Evolutionary conservation across 2,113 vertebrate species (phyloP).

Genomic region (Pseudopipra pipra): DNA sequence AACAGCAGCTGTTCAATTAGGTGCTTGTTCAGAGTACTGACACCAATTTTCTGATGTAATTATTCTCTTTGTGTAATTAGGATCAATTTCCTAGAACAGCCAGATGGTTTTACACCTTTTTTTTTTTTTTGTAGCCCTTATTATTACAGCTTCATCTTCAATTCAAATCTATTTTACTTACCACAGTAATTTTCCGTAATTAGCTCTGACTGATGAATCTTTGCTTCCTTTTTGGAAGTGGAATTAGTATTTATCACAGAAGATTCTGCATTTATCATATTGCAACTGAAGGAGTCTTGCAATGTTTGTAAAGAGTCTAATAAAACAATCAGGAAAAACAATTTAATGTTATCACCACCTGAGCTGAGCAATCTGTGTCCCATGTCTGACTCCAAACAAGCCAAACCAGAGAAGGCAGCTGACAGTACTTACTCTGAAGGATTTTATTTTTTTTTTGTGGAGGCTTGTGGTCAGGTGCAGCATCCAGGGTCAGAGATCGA

Average conservation of each 20-base stretch:
- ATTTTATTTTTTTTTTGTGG: conserved; percentile 68
- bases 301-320: not conserved
- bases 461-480: conserved; percentile 90
- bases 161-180: not conserved
- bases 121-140: not conserved
- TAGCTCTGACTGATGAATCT: not conserved
- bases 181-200: not conserved
- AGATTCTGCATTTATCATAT: not conserved
- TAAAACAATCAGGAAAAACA: not conserved
- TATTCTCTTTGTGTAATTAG: not conserved
- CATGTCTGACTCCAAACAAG: not conserved
- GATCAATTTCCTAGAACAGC: not conserved
- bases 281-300: conserved; percentile 11
- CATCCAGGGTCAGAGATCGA: conserved; percentile 92
- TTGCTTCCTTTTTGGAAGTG: not conserved
- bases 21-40: not conserved
- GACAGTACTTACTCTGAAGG: conserved; percentile 66
- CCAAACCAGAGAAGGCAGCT: conserved; percentile 9
- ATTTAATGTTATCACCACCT: not conserved
- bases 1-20: not conserved
- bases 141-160: not conserved
- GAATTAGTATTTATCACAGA: not conserved
- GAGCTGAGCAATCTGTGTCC: not conserved
- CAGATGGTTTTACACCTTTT: not conserved
- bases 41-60: not conserved